These are phyloP conservation scores for Papilio protenor DNA, from an alignment of 2,888 invertebrate genomes.

Conservation along the genomic window DNA sequence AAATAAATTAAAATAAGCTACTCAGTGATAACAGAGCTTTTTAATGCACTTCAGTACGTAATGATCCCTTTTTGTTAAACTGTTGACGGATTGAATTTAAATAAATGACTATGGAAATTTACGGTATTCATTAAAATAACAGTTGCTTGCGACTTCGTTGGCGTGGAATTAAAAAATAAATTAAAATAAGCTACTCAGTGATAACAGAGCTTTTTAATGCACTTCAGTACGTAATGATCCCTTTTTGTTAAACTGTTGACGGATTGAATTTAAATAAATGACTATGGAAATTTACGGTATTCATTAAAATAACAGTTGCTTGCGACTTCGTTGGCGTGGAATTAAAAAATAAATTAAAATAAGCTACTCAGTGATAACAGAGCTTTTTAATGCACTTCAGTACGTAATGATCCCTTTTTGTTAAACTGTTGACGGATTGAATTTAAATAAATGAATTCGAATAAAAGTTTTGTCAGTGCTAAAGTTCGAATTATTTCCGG, in stretches of 20 bases:
- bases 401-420: constrained; percentile 72
- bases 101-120: constrained; percentile 58
- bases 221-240: constrained; percentile 71
- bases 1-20: too few species aligned
- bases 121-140: neutral
- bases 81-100: constrained; percentile 61
- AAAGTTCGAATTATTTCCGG: constrained; percentile 64
- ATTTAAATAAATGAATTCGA: constrained; percentile 55
- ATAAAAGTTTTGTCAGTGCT: constrained; percentile 45
- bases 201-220: too few species aligned
- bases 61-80: constrained; percentile 69
- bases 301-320: too few species aligned
- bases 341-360: too few species aligned
- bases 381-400: too few species aligned
- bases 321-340: too few species aligned
- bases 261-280: constrained; percentile 60
- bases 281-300: constrained; percentile 44
- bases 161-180: too few species aligned
- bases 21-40: too few species aligned
- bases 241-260: constrained; percentile 69
- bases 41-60: constrained; percentile 69
- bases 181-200: too few species aligned
- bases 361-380: too few species aligned
- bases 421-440: constrained; percentile 63
- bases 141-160: too few species aligned